Conservation (phyloP, 2,797 vertebrate genomes). For the Bovichtus diacanthus region DNA sequence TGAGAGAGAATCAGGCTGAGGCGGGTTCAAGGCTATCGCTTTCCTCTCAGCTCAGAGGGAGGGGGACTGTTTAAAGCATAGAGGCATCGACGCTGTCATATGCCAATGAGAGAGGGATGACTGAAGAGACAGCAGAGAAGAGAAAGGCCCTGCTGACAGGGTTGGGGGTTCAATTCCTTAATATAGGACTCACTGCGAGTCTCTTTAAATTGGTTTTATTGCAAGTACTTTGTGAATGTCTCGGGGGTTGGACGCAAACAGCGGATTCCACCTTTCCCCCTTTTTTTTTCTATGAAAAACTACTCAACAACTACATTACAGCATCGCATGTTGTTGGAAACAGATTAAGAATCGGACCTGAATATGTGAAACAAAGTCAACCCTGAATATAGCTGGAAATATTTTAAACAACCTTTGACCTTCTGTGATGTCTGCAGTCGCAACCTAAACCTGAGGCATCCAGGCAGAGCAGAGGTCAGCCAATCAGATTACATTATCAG, state of each 20-base stretch:
- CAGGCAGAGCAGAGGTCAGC: slow-evolving; percentile 65
- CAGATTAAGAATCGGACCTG: background rate
- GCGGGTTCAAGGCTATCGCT: slow-evolving; percentile 58
- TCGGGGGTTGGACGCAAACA: too few relatives aligned
- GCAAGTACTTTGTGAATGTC: too few relatives aligned
- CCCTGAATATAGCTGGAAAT: background rate
- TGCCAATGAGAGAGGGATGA: slow-evolving; percentile 21
- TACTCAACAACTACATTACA: background rate
- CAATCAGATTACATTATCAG: slow-evolving; percentile 72
- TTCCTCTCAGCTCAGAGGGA: slow-evolving; percentile 11
- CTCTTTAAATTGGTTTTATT: too few relatives aligned
- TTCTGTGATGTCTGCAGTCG: slow-evolving; percentile 2
- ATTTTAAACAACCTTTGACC: slow-evolving; percentile 5
- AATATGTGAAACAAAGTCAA: background rate
- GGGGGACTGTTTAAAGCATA: background rate
- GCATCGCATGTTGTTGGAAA: too few relatives aligned
- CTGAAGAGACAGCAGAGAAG: background rate
- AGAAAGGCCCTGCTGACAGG: background rate
- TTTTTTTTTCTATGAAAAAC: background rate
- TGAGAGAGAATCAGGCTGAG: slow-evolving; percentile 10
- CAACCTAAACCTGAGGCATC: slow-evolving; percentile 21
- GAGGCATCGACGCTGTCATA: slow-evolving; percentile 16
- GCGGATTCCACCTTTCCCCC: too few relatives aligned
- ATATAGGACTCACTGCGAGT: background rate
- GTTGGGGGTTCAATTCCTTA: background rate